Conservation (phyloP, 2,888 invertebrate genomes). For the Drosophila multiciliata region DNA sequence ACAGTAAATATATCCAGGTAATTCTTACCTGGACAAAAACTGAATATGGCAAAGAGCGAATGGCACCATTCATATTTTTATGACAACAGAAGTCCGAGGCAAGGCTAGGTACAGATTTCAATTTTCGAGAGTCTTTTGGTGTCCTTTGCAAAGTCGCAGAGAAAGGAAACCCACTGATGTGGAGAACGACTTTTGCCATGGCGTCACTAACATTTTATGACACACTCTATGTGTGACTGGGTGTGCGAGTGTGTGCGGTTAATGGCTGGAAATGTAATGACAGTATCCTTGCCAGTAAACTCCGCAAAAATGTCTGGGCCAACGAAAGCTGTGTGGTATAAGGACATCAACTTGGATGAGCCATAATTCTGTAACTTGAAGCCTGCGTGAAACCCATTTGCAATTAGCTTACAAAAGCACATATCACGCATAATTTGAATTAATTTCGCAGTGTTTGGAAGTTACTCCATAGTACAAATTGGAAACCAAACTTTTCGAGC, state of each 20-base stretch:
- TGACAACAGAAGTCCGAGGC: slow-evolving; percentile 35
- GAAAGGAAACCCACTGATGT: not conserved
- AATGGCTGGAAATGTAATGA: slow-evolving; percentile 77
- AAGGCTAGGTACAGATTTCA: slow-evolving; percentile 56
- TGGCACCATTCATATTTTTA: slow-evolving; percentile 64
- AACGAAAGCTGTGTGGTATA: slow-evolving; percentile 24
- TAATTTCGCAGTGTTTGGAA: slow-evolving; percentile 11
- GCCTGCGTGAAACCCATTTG: not conserved
- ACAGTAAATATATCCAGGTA: slow-evolving; percentile 13
- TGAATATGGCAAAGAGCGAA: not conserved
- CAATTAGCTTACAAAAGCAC: slow-evolving; percentile 38
- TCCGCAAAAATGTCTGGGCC: slow-evolving; percentile 28
- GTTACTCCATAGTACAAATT: not conserved
- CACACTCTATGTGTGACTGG: slow-evolving; percentile 10
- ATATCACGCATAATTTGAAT: slow-evolving; percentile 5
- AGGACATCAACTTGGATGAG: slow-evolving; percentile 26
- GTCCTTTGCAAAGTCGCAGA: not conserved
- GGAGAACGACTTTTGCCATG: slow-evolving; percentile 42
- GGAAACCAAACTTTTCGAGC: not conserved
- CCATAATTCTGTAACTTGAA: slow-evolving; percentile 36
- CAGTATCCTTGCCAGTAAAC: slow-evolving; percentile 41
- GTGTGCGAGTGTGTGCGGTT: slow-evolving; percentile 46
- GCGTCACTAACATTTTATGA: slow-evolving; percentile 67
- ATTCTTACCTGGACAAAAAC: slow-evolving; percentile 22
- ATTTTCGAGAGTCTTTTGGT: slow-evolving; percentile 40